phyloP scores from a whole-genome alignment of 2,113 vertebrate species.

The Plestiodon gilberti region DNA sequence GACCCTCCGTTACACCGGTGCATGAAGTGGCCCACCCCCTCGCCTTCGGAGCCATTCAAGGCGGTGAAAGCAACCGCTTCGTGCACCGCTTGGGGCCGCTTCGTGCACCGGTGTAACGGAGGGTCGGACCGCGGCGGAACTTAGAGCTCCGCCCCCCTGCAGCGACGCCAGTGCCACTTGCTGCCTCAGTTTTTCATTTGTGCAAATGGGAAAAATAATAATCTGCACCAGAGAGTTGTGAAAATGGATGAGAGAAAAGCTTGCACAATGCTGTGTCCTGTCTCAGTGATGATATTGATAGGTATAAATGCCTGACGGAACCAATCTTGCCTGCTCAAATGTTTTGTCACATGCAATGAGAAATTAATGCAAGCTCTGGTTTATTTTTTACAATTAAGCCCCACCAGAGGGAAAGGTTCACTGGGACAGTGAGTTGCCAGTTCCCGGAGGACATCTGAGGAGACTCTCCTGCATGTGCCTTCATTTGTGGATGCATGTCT shows the following conservation, averaged over 20 bases:
- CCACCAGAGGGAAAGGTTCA: conserved; percentile 15
- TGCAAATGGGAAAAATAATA: neutral
- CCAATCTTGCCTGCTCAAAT: conserved; percentile 14
- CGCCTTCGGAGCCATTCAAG: too few relatives aligned
- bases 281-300: conserved; percentile 17
- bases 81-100: too few relatives aligned
- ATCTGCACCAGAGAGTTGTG: neutral
- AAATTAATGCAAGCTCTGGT: conserved; percentile 28
- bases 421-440: conserved; percentile 1
- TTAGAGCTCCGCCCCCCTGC: too few relatives aligned
- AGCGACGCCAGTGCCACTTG: too few relatives aligned
- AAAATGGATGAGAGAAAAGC: neutral
- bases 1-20: too few relatives aligned
- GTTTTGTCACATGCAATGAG: conserved; percentile 17
- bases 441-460: too few relatives aligned
- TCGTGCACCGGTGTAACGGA: too few relatives aligned
- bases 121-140: too few relatives aligned
- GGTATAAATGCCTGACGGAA: conserved; percentile 1
- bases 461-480: too few relatives aligned
- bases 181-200: neutral
- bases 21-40: too few relatives aligned
- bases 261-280: neutral
- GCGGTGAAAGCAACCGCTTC: too few relatives aligned
- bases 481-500: too few relatives aligned
- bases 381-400: conserved; percentile 27